Conservation (phyloP, 1,140 invertebrate genomes). For the Thaumatotibia leucotreta region DNA sequence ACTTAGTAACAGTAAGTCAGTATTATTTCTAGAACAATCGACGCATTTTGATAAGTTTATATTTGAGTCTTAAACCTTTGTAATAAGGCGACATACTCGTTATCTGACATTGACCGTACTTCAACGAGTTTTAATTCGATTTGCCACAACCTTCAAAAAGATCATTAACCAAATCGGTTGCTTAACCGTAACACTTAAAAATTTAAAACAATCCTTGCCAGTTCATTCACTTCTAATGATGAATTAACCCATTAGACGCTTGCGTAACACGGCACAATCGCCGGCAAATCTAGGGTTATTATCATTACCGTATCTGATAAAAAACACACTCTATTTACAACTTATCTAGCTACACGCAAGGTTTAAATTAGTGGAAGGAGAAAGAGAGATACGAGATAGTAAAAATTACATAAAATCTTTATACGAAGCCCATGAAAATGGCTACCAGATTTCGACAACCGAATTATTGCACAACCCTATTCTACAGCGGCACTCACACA, state of each 20-base stretch:
- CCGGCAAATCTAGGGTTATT: not conserved
- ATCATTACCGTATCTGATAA: not conserved
- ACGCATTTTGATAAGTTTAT: too few relatives aligned
- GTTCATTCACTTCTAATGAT: slow-evolving; percentile 9
- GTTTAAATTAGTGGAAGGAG: not conserved
- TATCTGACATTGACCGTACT: too few relatives aligned
- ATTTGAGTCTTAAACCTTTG: too few relatives aligned
- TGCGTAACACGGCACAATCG: not conserved
- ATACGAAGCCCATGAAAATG: slow-evolving; percentile 28
- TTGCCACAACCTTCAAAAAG: not conserved
- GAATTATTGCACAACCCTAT: slow-evolving; percentile 58
- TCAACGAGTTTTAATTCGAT: not conserved
- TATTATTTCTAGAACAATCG: too few relatives aligned
- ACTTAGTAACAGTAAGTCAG: too few relatives aligned
- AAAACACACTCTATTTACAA: not conserved
- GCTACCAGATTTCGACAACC: slow-evolving; percentile 44
- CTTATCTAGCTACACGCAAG: not conserved
- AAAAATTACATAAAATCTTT: not conserved
- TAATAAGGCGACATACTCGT: too few relatives aligned
- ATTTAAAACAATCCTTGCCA: slow-evolving; percentile 8
- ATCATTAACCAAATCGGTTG: slow-evolving; percentile 2
- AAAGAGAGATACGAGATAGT: not conserved
- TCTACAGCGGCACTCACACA: slow-evolving; percentile 42
- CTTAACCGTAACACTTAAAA: not conserved
- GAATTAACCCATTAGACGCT: slow-evolving; percentile 9